Evolutionary conservation across 1,140 invertebrate species (phyloP).

Genomic region (Euwallacea fornicatus): DNA sequence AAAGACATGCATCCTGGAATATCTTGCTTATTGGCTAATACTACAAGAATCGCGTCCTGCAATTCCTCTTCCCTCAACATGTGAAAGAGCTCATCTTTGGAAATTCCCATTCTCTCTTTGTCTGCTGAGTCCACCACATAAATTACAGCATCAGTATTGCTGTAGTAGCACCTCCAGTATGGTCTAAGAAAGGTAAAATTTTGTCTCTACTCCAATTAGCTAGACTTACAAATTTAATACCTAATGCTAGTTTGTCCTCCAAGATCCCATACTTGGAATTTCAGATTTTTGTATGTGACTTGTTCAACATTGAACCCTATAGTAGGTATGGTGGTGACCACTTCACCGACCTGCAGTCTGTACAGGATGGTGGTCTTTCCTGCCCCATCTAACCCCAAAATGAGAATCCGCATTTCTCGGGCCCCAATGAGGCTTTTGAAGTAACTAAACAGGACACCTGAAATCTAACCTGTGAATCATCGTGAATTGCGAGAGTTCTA

Average conservation of each 20-base stretch:
- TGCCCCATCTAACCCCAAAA: slow-evolving; percentile 95
- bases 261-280: slow-evolving; percentile 98
- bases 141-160: slow-evolving; percentile 99
- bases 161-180: slow-evolving; percentile 99
- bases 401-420: slow-evolving; percentile 96
- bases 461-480: slow-evolving; percentile 30
- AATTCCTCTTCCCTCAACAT: slow-evolving; percentile 99
- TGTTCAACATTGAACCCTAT: slow-evolving; percentile 98
- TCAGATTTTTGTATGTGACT: slow-evolving; percentile 94
- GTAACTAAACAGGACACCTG: slow-evolving; percentile 94
- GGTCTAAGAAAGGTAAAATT: slow-evolving; percentile 69
- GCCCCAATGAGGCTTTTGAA: slow-evolving; percentile 91
- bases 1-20: slow-evolving; percentile 96
- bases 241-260: slow-evolving; percentile 94
- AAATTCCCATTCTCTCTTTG: slow-evolving; percentile 97
- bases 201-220: not conserved
- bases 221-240: slow-evolving; percentile 43
- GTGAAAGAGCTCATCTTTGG: slow-evolving; percentile 95
- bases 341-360: slow-evolving; percentile 97
- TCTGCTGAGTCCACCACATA: slow-evolving; percentile 99
- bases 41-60: slow-evolving; percentile 90
- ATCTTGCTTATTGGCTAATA: slow-evolving; percentile 99
- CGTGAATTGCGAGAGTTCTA: no score
- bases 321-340: slow-evolving; percentile 98
- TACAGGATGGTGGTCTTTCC: slow-evolving; percentile 99